These are phyloP conservation scores for Serilophus lunatus DNA, from an alignment of 2,113 vertebrate genomes.

Conservation along the genomic window DNA sequence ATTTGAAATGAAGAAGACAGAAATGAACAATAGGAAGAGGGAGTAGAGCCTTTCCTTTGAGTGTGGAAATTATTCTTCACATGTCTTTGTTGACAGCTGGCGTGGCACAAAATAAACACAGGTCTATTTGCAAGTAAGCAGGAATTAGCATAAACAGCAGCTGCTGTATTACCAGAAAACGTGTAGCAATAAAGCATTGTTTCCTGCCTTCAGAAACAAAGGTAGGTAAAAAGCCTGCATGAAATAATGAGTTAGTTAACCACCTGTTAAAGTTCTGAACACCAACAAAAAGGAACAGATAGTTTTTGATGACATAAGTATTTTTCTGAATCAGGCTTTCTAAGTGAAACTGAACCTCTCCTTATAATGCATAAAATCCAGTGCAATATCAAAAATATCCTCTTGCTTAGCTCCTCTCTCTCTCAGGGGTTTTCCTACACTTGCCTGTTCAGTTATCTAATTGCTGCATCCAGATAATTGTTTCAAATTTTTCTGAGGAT, in stretches of 20 bases:
- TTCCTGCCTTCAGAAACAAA: conserved; percentile 47
- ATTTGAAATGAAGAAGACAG: neutral
- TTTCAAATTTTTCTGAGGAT: neutral
- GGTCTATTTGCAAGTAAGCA: conserved; percentile 74
- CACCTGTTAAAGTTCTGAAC: conserved; percentile 56
- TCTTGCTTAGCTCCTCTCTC: neutral
- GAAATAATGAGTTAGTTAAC: conserved; percentile 47
- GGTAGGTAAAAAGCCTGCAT: conserved; percentile 16
- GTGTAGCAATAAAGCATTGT: conserved; percentile 47
- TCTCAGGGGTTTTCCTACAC: neutral
- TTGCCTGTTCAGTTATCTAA: neutral
- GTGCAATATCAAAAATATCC: neutral
- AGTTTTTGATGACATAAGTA: neutral
- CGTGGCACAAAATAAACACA: conserved; percentile 69
- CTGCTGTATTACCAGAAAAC: conserved; percentile 53
- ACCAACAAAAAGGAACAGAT: neutral
- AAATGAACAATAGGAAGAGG: neutral
- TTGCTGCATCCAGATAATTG: neutral
- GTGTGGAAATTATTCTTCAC: conserved; percentile 64
- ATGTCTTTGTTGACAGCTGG: conserved; percentile 77
- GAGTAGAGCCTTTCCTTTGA: conserved; percentile 52
- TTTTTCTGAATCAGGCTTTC: neutral
- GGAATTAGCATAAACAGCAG: conserved; percentile 75
- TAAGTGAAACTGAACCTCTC: conserved; percentile 32
- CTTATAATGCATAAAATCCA: neutral